Evolutionary conservation across 2,888 invertebrate species (phyloP).

Genomic region (Tethea ocularis): DNA sequence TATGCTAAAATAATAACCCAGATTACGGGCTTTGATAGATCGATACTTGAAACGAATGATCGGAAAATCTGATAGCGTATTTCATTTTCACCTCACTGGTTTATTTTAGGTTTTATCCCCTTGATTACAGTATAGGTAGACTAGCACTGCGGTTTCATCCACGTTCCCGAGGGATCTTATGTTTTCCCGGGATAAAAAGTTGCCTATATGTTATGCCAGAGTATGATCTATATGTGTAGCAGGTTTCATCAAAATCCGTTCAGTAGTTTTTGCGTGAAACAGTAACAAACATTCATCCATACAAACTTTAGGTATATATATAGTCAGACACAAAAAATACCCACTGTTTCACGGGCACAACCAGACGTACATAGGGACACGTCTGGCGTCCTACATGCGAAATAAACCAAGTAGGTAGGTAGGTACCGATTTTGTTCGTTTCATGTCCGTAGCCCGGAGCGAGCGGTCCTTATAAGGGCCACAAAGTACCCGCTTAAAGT

Average conservation of each 20-base stretch:
- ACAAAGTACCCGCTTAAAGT: background rate
- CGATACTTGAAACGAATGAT: background rate
- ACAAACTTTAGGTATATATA: too few species aligned
- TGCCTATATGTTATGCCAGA: too few species aligned
- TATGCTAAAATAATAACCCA: conserved; percentile 8
- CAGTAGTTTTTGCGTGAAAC: too few species aligned
- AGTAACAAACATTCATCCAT: too few species aligned
- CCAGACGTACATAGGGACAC: too few species aligned
- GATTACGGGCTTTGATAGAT: conserved; percentile 4
- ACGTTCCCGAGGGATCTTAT: too few species aligned
- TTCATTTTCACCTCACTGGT: background rate
- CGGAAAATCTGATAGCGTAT: background rate
- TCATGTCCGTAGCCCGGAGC: background rate
- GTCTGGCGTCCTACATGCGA: background rate
- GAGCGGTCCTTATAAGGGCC: background rate
- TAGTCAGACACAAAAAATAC: background rate
- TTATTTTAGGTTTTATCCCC: background rate
- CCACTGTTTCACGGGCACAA: background rate
- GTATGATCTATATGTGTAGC: too few species aligned
- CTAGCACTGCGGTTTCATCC: too few species aligned
- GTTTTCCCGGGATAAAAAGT: too few species aligned
- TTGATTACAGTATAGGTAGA: too few species aligned
- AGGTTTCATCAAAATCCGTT: too few species aligned
- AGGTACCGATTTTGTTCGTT: background rate
- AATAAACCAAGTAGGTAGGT: too few species aligned